A percentile compares a stretch with the other conserved stretches of the same genome.
Conservation (phyloP, 2,797 vertebrate genomes). For the Avahi laniger region DNA sequence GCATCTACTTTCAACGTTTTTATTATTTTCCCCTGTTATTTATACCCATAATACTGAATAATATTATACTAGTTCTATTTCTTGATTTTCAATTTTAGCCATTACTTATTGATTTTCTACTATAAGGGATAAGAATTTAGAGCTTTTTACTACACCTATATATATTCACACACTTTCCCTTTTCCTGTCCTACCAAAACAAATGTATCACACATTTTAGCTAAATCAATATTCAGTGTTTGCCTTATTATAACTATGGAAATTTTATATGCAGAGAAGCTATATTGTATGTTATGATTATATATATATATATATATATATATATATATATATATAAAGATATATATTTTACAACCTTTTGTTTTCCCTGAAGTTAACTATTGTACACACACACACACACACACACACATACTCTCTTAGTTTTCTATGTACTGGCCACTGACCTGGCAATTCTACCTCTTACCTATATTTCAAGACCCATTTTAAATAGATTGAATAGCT, state of each 20-base stretch:
- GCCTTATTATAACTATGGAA: neutral
- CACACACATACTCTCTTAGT: neutral
- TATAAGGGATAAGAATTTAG: neutral
- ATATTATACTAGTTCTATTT: neutral
- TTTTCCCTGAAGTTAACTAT: neutral
- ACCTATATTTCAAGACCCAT: neutral
- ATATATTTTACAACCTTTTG: neutral
- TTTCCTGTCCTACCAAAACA: neutral
- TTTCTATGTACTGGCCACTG: neutral
- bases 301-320: too few species aligned
- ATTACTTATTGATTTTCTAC: slow-evolving; percentile 41
- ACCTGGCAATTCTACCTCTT: neutral
- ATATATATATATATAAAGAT: neutral
- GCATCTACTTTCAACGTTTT: neutral
- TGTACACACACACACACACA: neutral
- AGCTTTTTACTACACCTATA: neutral
- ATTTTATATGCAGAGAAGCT: neutral
- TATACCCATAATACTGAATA: slow-evolving; percentile 28
- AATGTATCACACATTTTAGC: neutral
- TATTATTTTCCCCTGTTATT: neutral
- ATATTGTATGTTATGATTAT: neutral
- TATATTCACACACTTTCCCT: neutral
- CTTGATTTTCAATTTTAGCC: slow-evolving; percentile 29
- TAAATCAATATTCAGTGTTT: slow-evolving; percentile 28
- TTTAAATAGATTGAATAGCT: neutral